Evolutionary conservation across 2,888 invertebrate genomes (phyloP).

Genomic region (Orchesellides sinensis): DNA sequence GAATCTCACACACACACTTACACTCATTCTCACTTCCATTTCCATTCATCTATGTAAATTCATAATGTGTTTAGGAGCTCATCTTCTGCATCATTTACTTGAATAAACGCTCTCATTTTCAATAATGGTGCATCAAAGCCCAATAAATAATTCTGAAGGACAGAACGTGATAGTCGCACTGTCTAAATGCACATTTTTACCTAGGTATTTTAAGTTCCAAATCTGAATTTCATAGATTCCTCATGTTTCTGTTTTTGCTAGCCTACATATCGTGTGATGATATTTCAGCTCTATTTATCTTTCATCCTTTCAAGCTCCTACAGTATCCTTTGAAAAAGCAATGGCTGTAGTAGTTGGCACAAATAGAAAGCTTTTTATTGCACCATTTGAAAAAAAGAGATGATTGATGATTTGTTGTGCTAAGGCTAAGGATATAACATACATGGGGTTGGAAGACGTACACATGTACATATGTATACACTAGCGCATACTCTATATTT

Average conservation of each 20-base stretch:
- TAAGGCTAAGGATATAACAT: too few species aligned
- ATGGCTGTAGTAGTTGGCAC: slow-evolving; percentile 9
- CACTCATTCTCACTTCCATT: slow-evolving; percentile 49
- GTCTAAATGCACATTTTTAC: too few species aligned
- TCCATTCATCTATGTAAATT: slow-evolving; percentile 39
- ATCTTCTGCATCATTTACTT: slow-evolving; percentile 55
- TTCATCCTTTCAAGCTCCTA: background rate
- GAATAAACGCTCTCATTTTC: slow-evolving; percentile 1
- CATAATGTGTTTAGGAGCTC: slow-evolving; percentile 33
- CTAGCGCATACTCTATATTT: too few species aligned
- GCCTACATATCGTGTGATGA: background rate
- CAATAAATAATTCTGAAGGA: background rate
- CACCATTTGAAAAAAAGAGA: slow-evolving; percentile 9
- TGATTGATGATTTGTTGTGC: slow-evolving; percentile 58
- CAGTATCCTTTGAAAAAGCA: background rate
- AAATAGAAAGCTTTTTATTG: slow-evolving; percentile 26
- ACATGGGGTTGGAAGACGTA: too few species aligned
- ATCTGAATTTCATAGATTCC: background rate
- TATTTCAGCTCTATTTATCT: background rate
- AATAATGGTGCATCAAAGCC: background rate
- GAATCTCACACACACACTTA: background rate
- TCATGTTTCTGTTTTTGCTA: background rate
- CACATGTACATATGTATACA: too few species aligned
- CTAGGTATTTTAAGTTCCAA: too few species aligned
- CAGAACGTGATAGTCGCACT: background rate